Evolutionary conservation across 2,888 invertebrate species (phyloP), one percentile per base, ranked within the genome.

Genomic region (Nemoura dubitans): DNA sequence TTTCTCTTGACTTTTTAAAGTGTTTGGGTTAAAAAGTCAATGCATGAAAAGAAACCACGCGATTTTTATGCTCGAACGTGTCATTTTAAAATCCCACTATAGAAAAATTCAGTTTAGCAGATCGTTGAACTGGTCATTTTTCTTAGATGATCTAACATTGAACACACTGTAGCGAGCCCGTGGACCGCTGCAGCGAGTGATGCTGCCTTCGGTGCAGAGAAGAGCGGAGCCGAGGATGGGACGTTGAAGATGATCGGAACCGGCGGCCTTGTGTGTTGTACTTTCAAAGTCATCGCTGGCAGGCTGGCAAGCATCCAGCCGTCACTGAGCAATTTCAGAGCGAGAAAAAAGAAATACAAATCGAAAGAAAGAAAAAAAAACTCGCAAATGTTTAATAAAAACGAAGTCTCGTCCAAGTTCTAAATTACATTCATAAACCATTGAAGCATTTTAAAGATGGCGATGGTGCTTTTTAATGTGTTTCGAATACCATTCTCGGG

Each of bases 351-450:
- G 30, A 29, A 82, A 43, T 42, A 36, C n/a, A 82, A 36, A 78
- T 26, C 78, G 78, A 78, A 6, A 14, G 78, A 28, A 25, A 81
- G n/a, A 81, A 30, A 29, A 29, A 83, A 42, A 36, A 7, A 29
- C 30, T 28, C 59, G 29, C 29, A 0, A 21, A 29, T 28, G 29
- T 27, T 30, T 21, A 29, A 81, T 27, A 81, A 81, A 81, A 29
- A 81, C 7, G 16, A 29, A 81, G 5, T 28, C 81, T 29, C 29
- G 78, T 81, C 30, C 81, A 29, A n/a, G 81, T 81, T 81, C 81
- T 81, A 81, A 81, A 81, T 81, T 81, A 81, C 81, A 81, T 81
- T 81, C 81, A 81, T 81, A 81, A 81, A 81, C 81, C 81, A 81
- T 27, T 21, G 28, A 30, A 81, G 29, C 81, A 29, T 81, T 28